Base-by-base conservation (phyloP, 53 echinoderm and acorn worm genomes). In the Echinometra lucunter region DNA sequence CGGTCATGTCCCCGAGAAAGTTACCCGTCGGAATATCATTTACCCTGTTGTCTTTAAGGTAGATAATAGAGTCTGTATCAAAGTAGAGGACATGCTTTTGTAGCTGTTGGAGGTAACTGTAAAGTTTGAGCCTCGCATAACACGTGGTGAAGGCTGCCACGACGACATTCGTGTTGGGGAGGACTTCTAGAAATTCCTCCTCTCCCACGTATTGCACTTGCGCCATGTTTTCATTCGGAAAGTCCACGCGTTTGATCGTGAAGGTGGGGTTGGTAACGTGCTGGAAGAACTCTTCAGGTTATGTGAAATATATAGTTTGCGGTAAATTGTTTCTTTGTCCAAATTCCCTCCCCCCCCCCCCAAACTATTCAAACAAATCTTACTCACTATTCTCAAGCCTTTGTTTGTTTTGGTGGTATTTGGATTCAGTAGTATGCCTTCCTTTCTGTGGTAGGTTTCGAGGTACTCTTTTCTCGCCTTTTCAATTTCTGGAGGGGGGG, bases 291-390 rank as follows among this genome's bases (percentile, higher is more conserved):
- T n/a, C n/a, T n/a, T n/a, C n/a, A n/a, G n/a, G n/a, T n/a, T n/a
- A n/a, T n/a, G n/a, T n/a, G n/a, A n/a, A n/a, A n/a, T n/a, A n/a
- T n/a, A n/a, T n/a, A n/a, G n/a, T 80, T 55, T 17, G 93, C 34
- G 67, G n/a, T n/a, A 92, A 23, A 37, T 94, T 92, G 13, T 53
- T 53, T 53, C 2, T 30, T 45, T 96, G 96, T 6, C 92, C 93
- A 58, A 95, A 93, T 56, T 96, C 95, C 53, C 53, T 92, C 95
- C 94, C 49, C 57, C 95, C 95, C 53, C 53, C 94, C 95, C 94
- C 49, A 94, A 94, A 21, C 93, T 95, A 66, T 97, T 97, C 11
- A 97, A 40, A 95, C 96, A 96, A 27, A 97, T 70, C 40, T 96
- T 97, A 15, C 95, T 78, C 3, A 95, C 56, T 32, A 89, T 88